A percentile compares a stretch with the other conserved stretches of the same genome.
Evolutionary conservation across 2,113 vertebrate species (phyloP).

Genomic region (Micronisus gabar): DNA sequence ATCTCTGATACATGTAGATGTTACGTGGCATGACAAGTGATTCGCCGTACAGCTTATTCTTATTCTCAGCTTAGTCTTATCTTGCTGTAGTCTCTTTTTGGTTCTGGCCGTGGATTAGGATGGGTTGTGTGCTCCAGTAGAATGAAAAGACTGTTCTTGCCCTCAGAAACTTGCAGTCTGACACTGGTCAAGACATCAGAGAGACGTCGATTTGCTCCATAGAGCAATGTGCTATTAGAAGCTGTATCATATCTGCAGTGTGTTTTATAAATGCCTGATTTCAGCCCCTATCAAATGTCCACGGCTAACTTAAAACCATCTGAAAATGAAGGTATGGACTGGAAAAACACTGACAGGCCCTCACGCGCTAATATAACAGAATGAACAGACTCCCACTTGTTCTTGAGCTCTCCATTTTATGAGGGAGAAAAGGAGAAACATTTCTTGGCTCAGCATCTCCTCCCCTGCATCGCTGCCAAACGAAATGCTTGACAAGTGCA

Average conservation of each 20-base stretch:
- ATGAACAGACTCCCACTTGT: slow-evolving; percentile 11
- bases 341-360: not conserved
- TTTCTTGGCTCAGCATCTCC: slow-evolving; percentile 60
- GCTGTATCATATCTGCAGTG: not conserved
- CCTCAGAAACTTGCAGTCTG: not conserved
- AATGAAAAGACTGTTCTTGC: not conserved
- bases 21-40: fast-evolving
- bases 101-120: not conserved
- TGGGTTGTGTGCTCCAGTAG: not conserved
- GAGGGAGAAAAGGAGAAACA: slow-evolving; percentile 35
- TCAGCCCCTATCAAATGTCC: not conserved
- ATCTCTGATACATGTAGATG: not conserved
- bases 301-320: not conserved
- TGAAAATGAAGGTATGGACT: not conserved
- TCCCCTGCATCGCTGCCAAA: slow-evolving; percentile 56
- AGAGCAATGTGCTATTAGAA: not conserved
- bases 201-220: not conserved
- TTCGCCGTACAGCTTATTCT: not conserved
- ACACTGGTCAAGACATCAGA: not conserved
- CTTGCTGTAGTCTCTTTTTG: not conserved
- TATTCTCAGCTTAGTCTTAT: not conserved
- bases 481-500: slow-evolving; percentile 64
- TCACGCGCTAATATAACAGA: not conserved
- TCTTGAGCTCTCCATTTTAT: slow-evolving; percentile 37
- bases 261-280: not conserved